These are phyloP conservation scores for Solenodon paradoxus DNA, from an alignment of 2,113 vertebrate species.

Conservation along the genomic window DNA sequence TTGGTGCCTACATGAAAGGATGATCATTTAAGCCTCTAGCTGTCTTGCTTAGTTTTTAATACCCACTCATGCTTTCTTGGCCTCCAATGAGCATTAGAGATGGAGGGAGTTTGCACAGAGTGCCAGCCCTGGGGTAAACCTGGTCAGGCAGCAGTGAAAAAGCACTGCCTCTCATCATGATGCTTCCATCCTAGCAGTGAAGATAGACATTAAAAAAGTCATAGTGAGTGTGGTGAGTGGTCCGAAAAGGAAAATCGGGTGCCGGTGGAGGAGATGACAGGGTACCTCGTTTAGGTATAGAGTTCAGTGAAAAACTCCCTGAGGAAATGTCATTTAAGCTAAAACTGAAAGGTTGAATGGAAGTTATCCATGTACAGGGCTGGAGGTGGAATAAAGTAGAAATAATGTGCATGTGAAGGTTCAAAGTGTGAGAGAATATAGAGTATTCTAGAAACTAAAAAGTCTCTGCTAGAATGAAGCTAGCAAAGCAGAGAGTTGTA, in stretches of 20 bases:
- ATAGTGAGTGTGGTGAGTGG: fast-evolving
- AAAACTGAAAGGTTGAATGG: neutral
- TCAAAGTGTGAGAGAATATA: neutral
- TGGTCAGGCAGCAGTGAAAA: neutral
- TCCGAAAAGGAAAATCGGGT: neutral
- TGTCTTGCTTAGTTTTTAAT: neutral
- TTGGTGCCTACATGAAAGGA: neutral
- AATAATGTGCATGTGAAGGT: neutral
- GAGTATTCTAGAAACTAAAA: neutral
- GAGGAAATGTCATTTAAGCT: neutral
- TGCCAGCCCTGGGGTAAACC: neutral
- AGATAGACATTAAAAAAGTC: neutral
- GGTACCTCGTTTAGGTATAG: neutral
- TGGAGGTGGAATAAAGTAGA: neutral
- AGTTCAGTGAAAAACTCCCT: neutral
- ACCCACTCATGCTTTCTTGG: neutral
- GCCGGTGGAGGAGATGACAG: neutral
- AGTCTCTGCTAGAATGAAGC: neutral
- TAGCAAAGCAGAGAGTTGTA: neutral
- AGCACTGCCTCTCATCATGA: neutral
- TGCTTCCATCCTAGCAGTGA: fast-evolving
- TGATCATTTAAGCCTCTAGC: neutral
- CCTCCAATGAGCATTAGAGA: fast-evolving
- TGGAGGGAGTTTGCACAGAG: neutral
- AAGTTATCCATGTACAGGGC: neutral